These are phyloP conservation scores for Glaucopsyche alexis DNA, from an alignment of 2,888 invertebrate species.

Conservation along the genomic window DNA sequence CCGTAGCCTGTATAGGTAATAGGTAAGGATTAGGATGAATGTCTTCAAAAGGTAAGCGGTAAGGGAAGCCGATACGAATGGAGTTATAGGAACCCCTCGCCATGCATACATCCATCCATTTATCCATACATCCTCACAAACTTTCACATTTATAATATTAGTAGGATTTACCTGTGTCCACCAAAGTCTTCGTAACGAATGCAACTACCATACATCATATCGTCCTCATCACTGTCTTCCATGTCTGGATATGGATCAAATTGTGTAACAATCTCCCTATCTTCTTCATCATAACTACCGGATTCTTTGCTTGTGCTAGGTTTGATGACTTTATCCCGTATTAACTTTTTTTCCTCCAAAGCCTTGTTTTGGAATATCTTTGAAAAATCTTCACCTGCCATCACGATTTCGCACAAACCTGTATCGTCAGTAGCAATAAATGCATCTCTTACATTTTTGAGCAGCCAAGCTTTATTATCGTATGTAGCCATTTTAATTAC, in stretches of 20 bases:
- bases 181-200: constrained; percentile 86
- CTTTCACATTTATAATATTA: no score
- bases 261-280: constrained; percentile 68
- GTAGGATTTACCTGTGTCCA: constrained; percentile 74
- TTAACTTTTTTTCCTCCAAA: constrained; percentile 64
- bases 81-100: no score
- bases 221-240: constrained; percentile 89
- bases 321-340: constrained; percentile 55
- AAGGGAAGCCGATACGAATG: no score
- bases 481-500: constrained; percentile 89
- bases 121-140: no score
- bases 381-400: constrained; percentile 91
- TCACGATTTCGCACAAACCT: constrained; percentile 95
- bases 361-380: constrained; percentile 73
- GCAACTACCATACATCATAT: constrained; percentile 82
- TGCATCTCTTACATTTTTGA: constrained; percentile 95
- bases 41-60: no score
- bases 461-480: constrained; percentile 95
- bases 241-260: constrained; percentile 87
- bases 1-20: no score
- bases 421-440: constrained; percentile 98
- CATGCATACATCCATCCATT: no score
- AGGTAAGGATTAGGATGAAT: no score
- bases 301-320: constrained; percentile 62
- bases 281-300: constrained; percentile 58